These are phyloP conservation scores for Hermaeophaga mercurialis DNA, from an alignment of 2,888 invertebrate species.

Conservation along the genomic window DNA sequence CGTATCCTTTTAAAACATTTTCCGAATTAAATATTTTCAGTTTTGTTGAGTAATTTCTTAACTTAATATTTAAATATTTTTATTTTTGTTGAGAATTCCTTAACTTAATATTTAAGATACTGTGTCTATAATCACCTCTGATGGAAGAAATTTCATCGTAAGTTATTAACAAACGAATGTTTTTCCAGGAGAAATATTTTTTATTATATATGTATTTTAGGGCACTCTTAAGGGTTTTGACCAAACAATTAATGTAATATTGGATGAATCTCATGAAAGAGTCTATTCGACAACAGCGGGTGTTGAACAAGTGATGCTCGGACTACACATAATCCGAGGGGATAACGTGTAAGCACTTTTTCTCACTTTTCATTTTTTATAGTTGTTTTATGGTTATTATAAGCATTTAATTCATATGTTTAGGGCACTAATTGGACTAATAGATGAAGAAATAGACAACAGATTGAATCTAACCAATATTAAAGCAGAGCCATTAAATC, in stretches of 20 bases:
- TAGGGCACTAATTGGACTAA: constrained; percentile 80
- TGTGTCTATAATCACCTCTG: constrained; percentile 94
- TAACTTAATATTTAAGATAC: constrained; percentile 63
- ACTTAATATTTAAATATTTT: constrained; percentile 12
- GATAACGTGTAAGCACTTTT: constrained; percentile 83
- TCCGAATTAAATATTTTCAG: constrained; percentile 9
- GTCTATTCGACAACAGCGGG: constrained; percentile 94
- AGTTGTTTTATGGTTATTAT: neutral
- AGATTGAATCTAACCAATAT: constrained; percentile 79
- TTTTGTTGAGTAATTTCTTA: constrained; percentile 18
- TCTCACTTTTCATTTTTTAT: too few relatives aligned
- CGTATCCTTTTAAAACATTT: constrained; percentile 69
- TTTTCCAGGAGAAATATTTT: constrained; percentile 4
- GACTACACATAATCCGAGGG: constrained; percentile 96
- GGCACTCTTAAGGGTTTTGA: constrained; percentile 98
- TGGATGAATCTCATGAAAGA: constrained; percentile 97
- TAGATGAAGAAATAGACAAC: constrained; percentile 83
- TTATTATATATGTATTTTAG: constrained; percentile 59
- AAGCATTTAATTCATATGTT: constrained; percentile 44
- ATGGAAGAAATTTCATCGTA: constrained; percentile 93
- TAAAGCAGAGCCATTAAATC: constrained; percentile 81
- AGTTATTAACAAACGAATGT: too few relatives aligned
- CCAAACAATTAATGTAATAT: constrained; percentile 97
- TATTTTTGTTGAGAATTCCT: constrained; percentile 15
- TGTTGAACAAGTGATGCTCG: constrained; percentile 93